Evolutionary conservation across 1,140 invertebrate genomes (phyloP), one percentile per base, ranked within the genome.

Genomic region (Musca domestica): DNA sequence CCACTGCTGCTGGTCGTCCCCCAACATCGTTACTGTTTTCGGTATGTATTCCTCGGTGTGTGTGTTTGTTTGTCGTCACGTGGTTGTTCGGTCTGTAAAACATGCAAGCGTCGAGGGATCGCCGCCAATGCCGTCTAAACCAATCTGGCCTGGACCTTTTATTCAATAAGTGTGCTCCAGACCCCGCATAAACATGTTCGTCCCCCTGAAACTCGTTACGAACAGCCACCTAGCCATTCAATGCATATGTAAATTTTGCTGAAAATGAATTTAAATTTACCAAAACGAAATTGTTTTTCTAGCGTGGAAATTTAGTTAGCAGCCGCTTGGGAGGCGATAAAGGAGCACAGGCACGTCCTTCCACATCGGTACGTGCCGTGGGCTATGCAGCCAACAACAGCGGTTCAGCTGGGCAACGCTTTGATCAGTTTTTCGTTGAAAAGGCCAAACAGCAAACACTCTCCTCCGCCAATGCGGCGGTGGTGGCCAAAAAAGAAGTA

Each of bases 301-400:
- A 79, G 76, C 74, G 77, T 0, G 77, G 77, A 4, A 80, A 80
- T 67, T 70, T 80, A 61, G 71, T 76, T 0, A 80, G 77, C 47
- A 66, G 77, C 10, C 56, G 70, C 30, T 58, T 68, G n/a, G 76
- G 72, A 3, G 68, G 64, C 27, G 77, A 80, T 30, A 80, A 75
- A 56, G 70, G 73, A 0, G 70, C 72, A 34, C 67, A 71, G 76
- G 82, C 87, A 46, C 85, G 96, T 68, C 96, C 96, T 10, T 95
- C 98, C 87, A 98, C 97, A 12, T 96, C 96, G 20, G 93, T 98
- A n/a, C 85, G 93, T 67, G 96, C 94, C 12, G 96, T 94, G 48
- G 96, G 97, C 3, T 98, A 95, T 80, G 96, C 93, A 3, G 93
- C 93, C 20, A 87, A 87, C 68, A 87, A 87, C 69, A 73, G 71